These are phyloP conservation scores for Drosophila quasianomalipes DNA, from an alignment of 2,888 invertebrate genomes.

Conservation along the genomic window DNA sequence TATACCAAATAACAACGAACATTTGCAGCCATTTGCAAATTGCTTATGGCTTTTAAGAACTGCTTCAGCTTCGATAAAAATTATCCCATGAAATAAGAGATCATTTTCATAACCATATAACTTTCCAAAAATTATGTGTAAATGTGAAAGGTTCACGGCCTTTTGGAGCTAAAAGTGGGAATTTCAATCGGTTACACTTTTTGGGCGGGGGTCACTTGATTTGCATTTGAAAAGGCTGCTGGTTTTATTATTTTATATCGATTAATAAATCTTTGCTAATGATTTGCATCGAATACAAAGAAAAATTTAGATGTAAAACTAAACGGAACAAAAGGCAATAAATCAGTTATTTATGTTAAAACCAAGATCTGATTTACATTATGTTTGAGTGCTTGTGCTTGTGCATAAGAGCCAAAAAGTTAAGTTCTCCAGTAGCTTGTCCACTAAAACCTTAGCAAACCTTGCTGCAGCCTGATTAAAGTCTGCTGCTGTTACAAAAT, in stretches of 20 bases:
- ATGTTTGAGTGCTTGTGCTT: background rate
- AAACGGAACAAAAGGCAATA: conserved; percentile 21
- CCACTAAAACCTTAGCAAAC: conserved; percentile 11
- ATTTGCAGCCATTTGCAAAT: conserved; percentile 67
- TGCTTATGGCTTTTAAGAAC: conserved; percentile 57
- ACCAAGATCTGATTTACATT: conserved; percentile 8
- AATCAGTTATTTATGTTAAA: conserved; percentile 12
- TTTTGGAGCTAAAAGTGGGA: conserved; percentile 17
- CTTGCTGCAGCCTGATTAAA: conserved; percentile 22
- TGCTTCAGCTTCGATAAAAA: conserved; percentile 18
- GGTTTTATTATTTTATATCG: conserved; percentile 27
- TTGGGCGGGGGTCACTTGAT: conserved; percentile 22
- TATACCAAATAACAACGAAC: conserved; percentile 39
- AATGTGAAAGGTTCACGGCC: conserved; percentile 72
- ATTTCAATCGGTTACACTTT: conserved; percentile 21
- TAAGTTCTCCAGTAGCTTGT: conserved; percentile 10
- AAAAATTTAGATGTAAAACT: conserved; percentile 32
- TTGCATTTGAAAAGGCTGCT: conserved; percentile 44
- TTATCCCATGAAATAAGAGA: conserved; percentile 44
- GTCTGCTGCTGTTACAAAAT: conserved; percentile 26
- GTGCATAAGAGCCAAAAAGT: conserved; percentile 11
- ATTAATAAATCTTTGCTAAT: conserved; percentile 44
- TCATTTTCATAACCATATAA: conserved; percentile 63
- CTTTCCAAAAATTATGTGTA: conserved; percentile 71
- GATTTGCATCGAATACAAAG: conserved; percentile 26